phyloP scores from a whole-genome alignment of 2,888 invertebrate genomes.

The Hesperia comma region DNA sequence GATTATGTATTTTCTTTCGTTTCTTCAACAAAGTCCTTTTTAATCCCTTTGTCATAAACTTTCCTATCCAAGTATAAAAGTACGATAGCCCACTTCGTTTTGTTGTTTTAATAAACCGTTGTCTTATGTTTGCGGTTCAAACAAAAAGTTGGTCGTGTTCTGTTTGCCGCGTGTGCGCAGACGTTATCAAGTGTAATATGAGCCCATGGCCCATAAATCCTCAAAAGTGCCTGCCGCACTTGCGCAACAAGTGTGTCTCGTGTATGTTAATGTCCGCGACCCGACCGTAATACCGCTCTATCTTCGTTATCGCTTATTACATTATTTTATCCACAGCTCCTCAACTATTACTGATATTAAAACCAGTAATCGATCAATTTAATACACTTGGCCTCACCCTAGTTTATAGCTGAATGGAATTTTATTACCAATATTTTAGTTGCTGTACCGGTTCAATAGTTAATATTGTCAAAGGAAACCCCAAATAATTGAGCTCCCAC shows the following conservation, averaged over 20 bases:
- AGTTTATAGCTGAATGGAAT: slow-evolving; percentile 12
- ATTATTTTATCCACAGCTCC: slow-evolving; percentile 25
- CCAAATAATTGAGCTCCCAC: slow-evolving; percentile 30
- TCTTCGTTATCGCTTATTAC: slow-evolving; percentile 51
- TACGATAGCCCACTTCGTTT: slow-evolving; percentile 33
- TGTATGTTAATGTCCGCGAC: slow-evolving; percentile 55
- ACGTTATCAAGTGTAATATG: slow-evolving; percentile 76
- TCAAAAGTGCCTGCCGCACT: slow-evolving; percentile 66
- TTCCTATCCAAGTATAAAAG: slow-evolving; percentile 17
- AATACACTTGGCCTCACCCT: slow-evolving; percentile 24
- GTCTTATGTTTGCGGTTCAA: slow-evolving; percentile 60
- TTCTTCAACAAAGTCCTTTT: not conserved
- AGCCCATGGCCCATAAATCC: slow-evolving; percentile 74
- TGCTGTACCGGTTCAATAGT: slow-evolving; percentile 10
- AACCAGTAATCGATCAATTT: slow-evolving; percentile 28
- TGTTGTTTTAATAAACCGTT: slow-evolving; percentile 48
- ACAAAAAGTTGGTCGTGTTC: slow-evolving; percentile 53
- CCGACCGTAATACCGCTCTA: slow-evolving; percentile 51
- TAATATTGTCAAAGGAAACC: slow-evolving; percentile 27
- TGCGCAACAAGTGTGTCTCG: slow-evolving; percentile 75
- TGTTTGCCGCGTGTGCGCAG: slow-evolving; percentile 60
- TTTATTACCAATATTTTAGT: slow-evolving; percentile 16
- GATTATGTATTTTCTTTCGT: not conserved
- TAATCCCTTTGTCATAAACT: slow-evolving; percentile 14
- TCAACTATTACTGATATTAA: not conserved